These are phyloP conservation scores for Nebria brevicollis DNA, from an alignment of 2,888 invertebrate species.

Conservation along the genomic window DNA sequence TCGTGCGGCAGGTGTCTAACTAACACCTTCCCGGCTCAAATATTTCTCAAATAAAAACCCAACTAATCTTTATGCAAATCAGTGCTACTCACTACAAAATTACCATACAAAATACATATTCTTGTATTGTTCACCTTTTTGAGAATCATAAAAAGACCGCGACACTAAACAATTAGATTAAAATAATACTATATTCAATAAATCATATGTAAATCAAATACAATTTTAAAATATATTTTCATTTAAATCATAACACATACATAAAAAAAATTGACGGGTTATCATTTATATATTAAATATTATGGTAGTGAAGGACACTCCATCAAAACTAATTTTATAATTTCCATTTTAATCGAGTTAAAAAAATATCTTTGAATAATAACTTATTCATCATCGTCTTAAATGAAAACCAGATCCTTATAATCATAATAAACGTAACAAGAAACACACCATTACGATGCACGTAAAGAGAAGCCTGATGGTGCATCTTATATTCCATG, in stretches of 20 bases:
- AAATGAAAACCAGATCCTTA: neutral
- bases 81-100: constrained; percentile 4
- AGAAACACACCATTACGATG: neutral
- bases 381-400: neutral
- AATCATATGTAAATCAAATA: no score
- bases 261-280: no score
- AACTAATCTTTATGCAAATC: constrained; percentile 36
- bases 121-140: constrained; percentile 1
- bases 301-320: neutral
- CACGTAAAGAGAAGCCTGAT: neutral
- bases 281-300: neutral
- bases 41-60: constrained; percentile 15
- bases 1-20: constrained; percentile 34
- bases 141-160: neutral
- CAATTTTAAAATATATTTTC: no score
- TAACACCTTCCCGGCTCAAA: constrained; percentile 29
- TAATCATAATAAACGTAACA: neutral
- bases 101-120: constrained; percentile 29
- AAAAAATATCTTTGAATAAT: neutral
- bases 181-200: no score
- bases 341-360: neutral
- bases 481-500: neutral
- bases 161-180: neutral
- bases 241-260: no score
- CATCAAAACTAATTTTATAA: neutral